phyloP scores from a whole-genome alignment of 2,888 invertebrate genomes.

The Pollenia angustigena region DNA sequence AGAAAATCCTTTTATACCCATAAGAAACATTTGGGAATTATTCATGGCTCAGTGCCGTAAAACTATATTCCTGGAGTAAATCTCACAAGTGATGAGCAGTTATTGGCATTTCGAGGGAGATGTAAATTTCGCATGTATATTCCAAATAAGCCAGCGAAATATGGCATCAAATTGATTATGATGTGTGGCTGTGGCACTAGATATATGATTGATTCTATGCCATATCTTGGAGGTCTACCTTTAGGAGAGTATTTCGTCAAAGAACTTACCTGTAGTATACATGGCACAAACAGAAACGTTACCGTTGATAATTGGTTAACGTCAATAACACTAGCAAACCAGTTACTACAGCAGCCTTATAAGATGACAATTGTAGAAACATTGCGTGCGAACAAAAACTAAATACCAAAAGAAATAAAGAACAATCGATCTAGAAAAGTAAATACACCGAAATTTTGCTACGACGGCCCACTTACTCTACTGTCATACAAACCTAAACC shows the following conservation, averaged over 20 bases:
- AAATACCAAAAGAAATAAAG: too few relatives aligned
- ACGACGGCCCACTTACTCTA: too few relatives aligned
- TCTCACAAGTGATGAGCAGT: constrained; percentile 71
- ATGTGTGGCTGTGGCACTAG: constrained; percentile 67
- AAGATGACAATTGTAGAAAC: constrained; percentile 39
- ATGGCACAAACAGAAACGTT: constrained; percentile 20
- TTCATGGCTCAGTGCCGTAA: constrained; percentile 69
- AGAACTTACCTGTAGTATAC: constrained; percentile 19
- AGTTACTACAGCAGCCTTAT: constrained; percentile 33
- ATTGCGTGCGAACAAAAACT: constrained; percentile 5
- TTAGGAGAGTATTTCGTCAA: constrained; percentile 71
- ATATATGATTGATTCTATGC: constrained; percentile 70
- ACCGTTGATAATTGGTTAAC: constrained; percentile 41
- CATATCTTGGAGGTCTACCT: constrained; percentile 68
- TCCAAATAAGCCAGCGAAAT: constrained; percentile 73
- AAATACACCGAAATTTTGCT: too few relatives aligned
- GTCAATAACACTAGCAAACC: constrained; percentile 37
- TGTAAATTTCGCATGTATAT: constrained; percentile 58
- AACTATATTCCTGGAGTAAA: constrained; percentile 70
- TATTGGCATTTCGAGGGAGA: constrained; percentile 70
- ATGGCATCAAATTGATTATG: constrained; percentile 61
- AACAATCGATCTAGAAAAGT: too few relatives aligned
- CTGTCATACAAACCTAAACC: too few relatives aligned
- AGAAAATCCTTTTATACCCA: constrained; percentile 24
- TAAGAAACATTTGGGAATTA: constrained; percentile 54